phyloP scores from a whole-genome alignment of 2,113 vertebrate species.

The Vulpes vulpes region DNA sequence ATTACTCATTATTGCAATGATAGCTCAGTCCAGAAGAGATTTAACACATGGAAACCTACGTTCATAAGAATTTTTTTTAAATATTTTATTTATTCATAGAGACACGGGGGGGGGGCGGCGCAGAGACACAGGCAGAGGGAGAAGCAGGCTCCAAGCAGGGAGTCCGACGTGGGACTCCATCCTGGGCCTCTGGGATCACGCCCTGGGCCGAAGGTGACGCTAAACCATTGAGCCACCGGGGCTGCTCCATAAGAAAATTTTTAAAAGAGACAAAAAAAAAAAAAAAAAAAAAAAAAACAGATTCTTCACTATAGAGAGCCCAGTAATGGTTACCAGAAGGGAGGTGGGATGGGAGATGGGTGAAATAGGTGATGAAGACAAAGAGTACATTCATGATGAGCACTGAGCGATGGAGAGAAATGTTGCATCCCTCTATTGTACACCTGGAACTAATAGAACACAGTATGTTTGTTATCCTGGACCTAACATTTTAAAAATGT shows the following conservation, averaged over 20 bases:
- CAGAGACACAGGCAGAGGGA: no score
- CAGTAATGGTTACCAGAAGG: neutral
- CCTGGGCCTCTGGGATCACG: no score
- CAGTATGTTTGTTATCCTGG: neutral
- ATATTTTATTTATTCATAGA: no score
- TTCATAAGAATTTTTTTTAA: neutral
- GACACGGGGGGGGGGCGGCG: accelerated
- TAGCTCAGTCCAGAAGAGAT: conserved; percentile 4
- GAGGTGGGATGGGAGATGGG: neutral
- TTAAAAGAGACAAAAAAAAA: neutral
- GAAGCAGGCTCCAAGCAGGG: no score
- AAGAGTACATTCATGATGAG: neutral
- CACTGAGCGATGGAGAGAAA: neutral
- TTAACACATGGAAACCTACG: neutral
- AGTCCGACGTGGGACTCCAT: no score
- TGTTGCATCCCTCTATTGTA: neutral
- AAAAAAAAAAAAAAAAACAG: neutral
- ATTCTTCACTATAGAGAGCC: neutral
- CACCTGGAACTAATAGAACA: neutral
- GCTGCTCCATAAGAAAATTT: neutral
- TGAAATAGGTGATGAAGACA: neutral
- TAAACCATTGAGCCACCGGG: no score
- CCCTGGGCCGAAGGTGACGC: no score
- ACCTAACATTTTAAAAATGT: neutral
- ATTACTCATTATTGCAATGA: conserved; percentile 16